Percentiles rank a stretch among this genome's conserved stretches.
Evolutionary conservation across 2,888 invertebrate genomes (phyloP).

Genomic region (Ichneumon xanthorius): DNA sequence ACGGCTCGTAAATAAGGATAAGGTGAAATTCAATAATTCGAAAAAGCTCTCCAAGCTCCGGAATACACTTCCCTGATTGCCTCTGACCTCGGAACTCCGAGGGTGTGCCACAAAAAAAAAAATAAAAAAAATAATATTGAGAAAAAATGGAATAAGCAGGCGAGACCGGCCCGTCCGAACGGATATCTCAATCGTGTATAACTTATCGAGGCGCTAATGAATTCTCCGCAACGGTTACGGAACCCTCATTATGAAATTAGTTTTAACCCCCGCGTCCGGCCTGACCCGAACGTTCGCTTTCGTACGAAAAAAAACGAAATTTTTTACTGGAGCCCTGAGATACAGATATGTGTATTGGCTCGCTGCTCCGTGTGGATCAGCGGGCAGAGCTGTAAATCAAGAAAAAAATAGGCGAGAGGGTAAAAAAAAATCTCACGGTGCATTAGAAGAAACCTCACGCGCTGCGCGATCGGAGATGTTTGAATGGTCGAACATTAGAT

Average conservation of each 20-base stretch:
- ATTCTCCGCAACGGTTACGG: conserved; percentile 76
- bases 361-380: conserved; percentile 29
- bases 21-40: conserved; percentile 59
- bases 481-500: conserved; percentile 47
- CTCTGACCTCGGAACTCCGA: background rate
- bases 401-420: conserved; percentile 45
- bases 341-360: conserved; percentile 3
- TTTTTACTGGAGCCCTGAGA: background rate
- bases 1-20: conserved; percentile 63
- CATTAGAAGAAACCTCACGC: conserved; percentile 14
- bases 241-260: conserved; percentile 80
- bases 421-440: conserved; percentile 43
- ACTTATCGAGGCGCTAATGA: conserved; percentile 79
- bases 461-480: conserved; percentile 44
- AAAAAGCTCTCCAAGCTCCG: conserved; percentile 38
- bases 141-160: conserved; percentile 69
- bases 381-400: conserved; percentile 46
- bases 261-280: conserved; percentile 73
- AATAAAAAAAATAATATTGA: conserved; percentile 19
- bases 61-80: conserved; percentile 21
- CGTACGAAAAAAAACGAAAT: background rate
- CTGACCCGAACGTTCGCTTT: conserved; percentile 63
- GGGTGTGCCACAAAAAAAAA: conserved; percentile 1
- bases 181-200: conserved; percentile 78
- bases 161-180: conserved; percentile 45